phyloP scores from a whole-genome alignment of 2,797 vertebrate genomes.

The Cuniculus paca region DNA sequence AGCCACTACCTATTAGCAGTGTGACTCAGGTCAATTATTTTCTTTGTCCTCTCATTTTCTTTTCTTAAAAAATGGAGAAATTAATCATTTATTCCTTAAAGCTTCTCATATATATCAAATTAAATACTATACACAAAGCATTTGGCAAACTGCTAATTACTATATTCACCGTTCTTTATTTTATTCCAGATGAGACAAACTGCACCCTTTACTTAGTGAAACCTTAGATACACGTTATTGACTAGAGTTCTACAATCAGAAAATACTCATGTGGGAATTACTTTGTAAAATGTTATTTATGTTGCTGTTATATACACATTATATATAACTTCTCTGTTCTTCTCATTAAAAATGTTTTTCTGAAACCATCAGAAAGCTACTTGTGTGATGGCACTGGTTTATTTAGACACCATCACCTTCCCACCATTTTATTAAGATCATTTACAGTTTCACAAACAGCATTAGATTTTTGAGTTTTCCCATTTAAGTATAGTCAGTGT shows the following conservation, averaged over 20 bases:
- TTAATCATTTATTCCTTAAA: conserved; percentile 29
- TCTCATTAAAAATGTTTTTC: conserved; percentile 17
- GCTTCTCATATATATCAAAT: conserved; percentile 20
- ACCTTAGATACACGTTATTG: background rate
- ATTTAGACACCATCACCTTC: background rate
- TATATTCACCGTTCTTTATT: background rate
- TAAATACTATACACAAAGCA: conserved; percentile 24
- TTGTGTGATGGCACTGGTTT: background rate
- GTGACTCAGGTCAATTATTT: conserved; percentile 35
- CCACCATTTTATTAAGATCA: conserved; percentile 51
- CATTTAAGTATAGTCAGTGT: background rate
- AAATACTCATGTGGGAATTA: background rate
- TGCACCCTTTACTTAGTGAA: background rate
- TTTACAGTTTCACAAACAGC: conserved; percentile 39
- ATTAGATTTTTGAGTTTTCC: conserved; percentile 33
- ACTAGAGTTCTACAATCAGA: background rate
- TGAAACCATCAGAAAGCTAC: conserved; percentile 56
- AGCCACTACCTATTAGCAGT: background rate
- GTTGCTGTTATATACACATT: conserved; percentile 30
- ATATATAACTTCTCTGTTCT: background rate
- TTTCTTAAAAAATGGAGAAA: conserved; percentile 38
- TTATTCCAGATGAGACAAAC: background rate
- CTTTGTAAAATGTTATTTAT: conserved; percentile 28
- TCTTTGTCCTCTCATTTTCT: conserved; percentile 9
- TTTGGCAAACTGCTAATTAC: background rate